phyloP scores from a whole-genome alignment of 2,888 invertebrate species.

The Dicranocentrus wangi region DNA sequence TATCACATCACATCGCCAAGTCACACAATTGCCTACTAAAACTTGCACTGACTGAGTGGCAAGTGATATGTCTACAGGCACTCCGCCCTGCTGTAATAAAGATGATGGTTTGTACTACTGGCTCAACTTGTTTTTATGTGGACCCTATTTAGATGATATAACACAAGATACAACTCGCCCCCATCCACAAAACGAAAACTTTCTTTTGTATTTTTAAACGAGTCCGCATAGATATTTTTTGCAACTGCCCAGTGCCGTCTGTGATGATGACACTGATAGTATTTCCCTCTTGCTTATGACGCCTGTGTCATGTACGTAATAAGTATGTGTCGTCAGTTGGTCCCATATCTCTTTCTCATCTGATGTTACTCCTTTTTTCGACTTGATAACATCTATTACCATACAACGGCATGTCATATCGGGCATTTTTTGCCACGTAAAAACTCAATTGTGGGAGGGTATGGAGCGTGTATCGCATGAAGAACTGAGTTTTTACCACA shows the following conservation, averaged over 20 bases:
- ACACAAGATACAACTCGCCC: too few species aligned
- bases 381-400: too few species aligned
- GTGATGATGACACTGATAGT: neutral
- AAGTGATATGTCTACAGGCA: neutral
- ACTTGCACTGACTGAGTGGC: neutral
- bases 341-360: slow-evolving; percentile 9
- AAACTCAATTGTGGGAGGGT: too few species aligned
- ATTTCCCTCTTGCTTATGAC: neutral
- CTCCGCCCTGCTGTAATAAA: neutral
- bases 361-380: neutral
- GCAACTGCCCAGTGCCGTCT: neutral
- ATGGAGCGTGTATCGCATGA: too few species aligned
- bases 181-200: neutral
- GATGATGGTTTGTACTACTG: slow-evolving; percentile 1
- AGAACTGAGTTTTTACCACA: too few species aligned
- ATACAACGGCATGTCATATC: too few species aligned
- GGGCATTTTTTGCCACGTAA: too few species aligned
- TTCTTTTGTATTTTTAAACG: neutral
- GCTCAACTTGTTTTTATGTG: too few species aligned
- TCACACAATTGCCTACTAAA: slow-evolving; percentile 7
- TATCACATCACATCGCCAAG: slow-evolving; percentile 20
- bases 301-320: neutral
- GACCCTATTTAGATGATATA: too few species aligned
- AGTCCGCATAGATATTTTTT: too few species aligned
- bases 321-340: slow-evolving; percentile 13